phyloP scores from a whole-genome alignment of 2,113 vertebrate species.

The Circaetus gallicus region DNA sequence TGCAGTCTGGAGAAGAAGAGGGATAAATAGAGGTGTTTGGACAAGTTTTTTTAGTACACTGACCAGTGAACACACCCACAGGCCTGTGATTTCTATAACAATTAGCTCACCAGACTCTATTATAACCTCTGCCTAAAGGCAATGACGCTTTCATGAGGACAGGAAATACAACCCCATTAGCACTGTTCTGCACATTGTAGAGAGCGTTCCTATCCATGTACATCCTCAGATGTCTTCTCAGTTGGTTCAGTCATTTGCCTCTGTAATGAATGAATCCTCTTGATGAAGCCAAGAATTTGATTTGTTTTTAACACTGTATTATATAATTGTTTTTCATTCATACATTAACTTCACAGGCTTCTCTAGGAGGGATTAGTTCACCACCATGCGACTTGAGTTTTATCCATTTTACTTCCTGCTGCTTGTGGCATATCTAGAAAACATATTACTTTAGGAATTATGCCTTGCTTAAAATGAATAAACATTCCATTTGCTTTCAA shows the following conservation, averaged over 20 bases:
- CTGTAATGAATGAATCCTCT: not conserved
- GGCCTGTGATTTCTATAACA: not conserved
- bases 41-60: not conserved
- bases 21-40: not conserved
- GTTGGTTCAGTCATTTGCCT: not conserved
- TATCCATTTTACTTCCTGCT: not conserved
- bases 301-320: not conserved
- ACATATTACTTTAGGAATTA: not conserved
- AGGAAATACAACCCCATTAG: not conserved
- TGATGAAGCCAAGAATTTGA: not conserved
- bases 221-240: not conserved
- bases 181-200: not conserved
- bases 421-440: not conserved
- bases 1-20: not conserved
- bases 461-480: not conserved
- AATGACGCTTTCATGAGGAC: not conserved
- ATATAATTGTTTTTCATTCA: not conserved
- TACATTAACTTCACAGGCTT: not conserved
- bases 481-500: not conserved
- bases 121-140: not conserved
- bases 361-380: not conserved
- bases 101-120: not conserved
- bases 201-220: not conserved
- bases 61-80: not conserved
- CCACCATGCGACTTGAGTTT: not conserved